Evolutionary conservation across 1,140 invertebrate genomes (phyloP).

Genomic region (Drosophila novamexicana): DNA sequence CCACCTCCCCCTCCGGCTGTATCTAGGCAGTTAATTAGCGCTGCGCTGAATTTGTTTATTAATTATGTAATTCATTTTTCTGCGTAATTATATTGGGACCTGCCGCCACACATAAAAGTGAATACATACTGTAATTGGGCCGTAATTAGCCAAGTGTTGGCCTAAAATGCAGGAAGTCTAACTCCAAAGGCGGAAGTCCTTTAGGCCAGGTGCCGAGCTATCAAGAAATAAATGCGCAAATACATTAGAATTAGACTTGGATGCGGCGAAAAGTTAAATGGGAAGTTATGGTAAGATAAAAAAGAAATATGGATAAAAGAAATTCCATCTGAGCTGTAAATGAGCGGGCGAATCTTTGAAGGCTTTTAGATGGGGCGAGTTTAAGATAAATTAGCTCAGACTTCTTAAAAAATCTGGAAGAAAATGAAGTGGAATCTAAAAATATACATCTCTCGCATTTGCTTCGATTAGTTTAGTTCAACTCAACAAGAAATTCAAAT

Average conservation of each 20-base stretch:
- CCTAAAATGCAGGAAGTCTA: slow-evolving; percentile 12
- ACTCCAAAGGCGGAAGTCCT: slow-evolving; percentile 1
- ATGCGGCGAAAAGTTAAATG: not conserved
- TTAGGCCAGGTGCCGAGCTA: slow-evolving; percentile 32
- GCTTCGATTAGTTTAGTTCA: too few species aligned
- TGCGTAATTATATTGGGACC: slow-evolving; percentile 56
- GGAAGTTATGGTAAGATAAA: not conserved
- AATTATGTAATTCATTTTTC: slow-evolving; percentile 62
- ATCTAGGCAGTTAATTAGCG: slow-evolving; percentile 48
- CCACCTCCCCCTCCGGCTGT: not conserved
- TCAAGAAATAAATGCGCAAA: slow-evolving; percentile 33
- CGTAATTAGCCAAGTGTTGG: slow-evolving; percentile 49
- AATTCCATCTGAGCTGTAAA: not conserved
- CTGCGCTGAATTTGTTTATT: slow-evolving; percentile 57
- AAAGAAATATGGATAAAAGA: not conserved
- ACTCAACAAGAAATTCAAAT: too few species aligned
- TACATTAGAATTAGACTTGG: slow-evolving; percentile 8
- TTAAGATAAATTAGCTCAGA: too few species aligned
- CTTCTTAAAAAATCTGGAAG: too few species aligned
- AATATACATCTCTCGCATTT: too few species aligned
- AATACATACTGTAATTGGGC: slow-evolving; percentile 48
- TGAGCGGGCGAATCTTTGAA: not conserved
- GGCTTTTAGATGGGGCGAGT: not conserved
- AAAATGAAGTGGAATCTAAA: too few species aligned
- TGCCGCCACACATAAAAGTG: slow-evolving; percentile 42